Evolutionary conservation across 2,797 vertebrate genomes (phyloP).

Genomic region (Pseudochirops corinnae): DNA sequence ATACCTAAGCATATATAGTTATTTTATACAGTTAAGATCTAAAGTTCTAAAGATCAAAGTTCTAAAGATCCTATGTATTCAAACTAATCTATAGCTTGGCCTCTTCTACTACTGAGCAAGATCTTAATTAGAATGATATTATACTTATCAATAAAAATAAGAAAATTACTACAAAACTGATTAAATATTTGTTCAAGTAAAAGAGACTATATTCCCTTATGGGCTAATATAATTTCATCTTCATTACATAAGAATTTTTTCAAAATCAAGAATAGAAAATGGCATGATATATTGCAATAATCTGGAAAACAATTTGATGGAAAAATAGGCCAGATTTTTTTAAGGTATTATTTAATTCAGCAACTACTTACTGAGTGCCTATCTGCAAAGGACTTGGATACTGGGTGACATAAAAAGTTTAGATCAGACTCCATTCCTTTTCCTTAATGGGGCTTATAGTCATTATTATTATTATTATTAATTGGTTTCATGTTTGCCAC

Average conservation of each 20-base stretch:
- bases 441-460: not conserved
- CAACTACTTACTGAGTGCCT: not conserved
- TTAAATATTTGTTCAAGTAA: not conserved
- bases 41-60: no score
- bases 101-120: constrained; percentile 48
- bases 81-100: not conserved
- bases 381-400: not conserved
- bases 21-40: constrained; percentile 27
- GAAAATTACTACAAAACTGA: not conserved
- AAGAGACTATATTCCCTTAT: not conserved
- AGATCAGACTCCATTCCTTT: not conserved
- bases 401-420: not conserved
- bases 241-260: not conserved
- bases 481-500: not conserved
- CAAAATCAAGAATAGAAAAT: not conserved
- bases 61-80: not conserved
- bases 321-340: not conserved
- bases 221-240: not conserved
- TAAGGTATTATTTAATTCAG: not conserved
- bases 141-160: constrained; percentile 59
- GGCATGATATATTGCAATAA: not conserved
- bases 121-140: constrained; percentile 32
- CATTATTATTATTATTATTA: not conserved
- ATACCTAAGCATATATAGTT: not conserved
- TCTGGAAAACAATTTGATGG: not conserved